These are phyloP conservation scores for Ips nitidus DNA, from an alignment of 1,140 invertebrate genomes.

Conservation along the genomic window DNA sequence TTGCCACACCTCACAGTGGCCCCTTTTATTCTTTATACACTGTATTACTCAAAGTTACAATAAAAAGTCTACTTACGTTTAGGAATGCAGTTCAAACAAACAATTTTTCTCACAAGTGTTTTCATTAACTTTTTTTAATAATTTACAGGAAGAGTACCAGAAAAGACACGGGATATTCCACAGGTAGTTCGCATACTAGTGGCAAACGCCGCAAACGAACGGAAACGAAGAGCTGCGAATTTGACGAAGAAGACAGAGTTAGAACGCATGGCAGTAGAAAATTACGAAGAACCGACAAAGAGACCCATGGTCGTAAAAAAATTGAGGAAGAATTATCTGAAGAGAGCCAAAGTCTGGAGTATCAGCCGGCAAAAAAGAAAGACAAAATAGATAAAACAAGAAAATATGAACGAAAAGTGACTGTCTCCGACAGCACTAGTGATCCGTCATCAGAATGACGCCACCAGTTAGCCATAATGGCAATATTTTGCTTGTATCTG, in stretches of 20 bases:
- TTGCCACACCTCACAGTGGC: too few species aligned
- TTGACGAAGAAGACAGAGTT: background rate
- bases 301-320: conserved; percentile 39
- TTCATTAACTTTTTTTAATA: background rate
- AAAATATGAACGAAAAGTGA: conserved; percentile 36
- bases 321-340: conserved; percentile 41
- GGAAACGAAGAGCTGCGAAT: conserved; percentile 7
- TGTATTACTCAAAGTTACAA: too few species aligned
- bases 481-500: conserved; percentile 59
- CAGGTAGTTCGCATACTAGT: conserved; percentile 61
- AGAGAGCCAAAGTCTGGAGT: conserved; percentile 44
- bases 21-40: too few species aligned
- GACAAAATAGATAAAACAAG: conserved; percentile 16
- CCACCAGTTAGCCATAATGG: conserved; percentile 59
- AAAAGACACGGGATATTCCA: conserved; percentile 67
- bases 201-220: conserved; percentile 43
- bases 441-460: conserved; percentile 58
- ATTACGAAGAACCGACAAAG: conserved; percentile 41
- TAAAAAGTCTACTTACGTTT: too few species aligned
- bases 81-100: too few species aligned
- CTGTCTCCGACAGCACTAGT: conserved; percentile 46
- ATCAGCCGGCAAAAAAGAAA: conserved; percentile 30
- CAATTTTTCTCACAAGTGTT: background rate
- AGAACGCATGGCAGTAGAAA: conserved; percentile 40
- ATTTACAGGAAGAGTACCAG: conserved; percentile 41